These are phyloP conservation scores for Epinephelus cyanopodus DNA, from an alignment of 2,113 vertebrate genomes.

Conservation along the genomic window DNA sequence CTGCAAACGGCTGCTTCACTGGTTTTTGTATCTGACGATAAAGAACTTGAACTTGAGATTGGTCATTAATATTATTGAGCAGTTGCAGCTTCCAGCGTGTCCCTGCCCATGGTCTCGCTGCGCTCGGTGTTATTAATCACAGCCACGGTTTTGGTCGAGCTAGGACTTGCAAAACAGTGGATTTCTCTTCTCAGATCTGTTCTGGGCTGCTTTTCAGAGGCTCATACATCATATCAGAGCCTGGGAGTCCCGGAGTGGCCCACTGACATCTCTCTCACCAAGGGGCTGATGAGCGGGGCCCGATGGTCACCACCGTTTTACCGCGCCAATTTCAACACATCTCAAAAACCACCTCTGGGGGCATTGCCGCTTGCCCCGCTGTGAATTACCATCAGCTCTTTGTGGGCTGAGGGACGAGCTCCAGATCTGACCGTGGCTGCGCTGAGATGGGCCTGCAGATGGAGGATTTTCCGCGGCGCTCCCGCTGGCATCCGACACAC, in stretches of 20 bases:
- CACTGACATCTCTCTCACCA: slow-evolving; percentile 71
- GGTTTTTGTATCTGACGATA: not conserved
- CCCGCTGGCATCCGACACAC: slow-evolving; percentile 69
- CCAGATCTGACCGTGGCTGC: slow-evolving; percentile 30
- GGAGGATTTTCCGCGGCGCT: slow-evolving; percentile 33
- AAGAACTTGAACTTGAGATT: not conserved
- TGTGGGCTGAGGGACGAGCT: slow-evolving; percentile 51
- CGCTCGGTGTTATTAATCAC: slow-evolving; percentile 49
- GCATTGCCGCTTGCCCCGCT: slow-evolving; percentile 38
- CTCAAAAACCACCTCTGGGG: slow-evolving; percentile 42
- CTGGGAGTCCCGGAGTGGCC: slow-evolving; percentile 52
- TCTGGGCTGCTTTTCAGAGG: slow-evolving; percentile 44
- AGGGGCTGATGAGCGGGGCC: slow-evolving; percentile 45
- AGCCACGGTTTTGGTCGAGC: slow-evolving; percentile 15
- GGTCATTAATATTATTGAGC: not conserved
- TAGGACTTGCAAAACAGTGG: slow-evolving; percentile 43
- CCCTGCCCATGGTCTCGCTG: not conserved
- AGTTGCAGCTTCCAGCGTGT: slow-evolving; percentile 22
- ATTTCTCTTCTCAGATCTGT: slow-evolving; percentile 62
- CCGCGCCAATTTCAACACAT: slow-evolving; percentile 78
- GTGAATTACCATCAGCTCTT: slow-evolving; percentile 72
- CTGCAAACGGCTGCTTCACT: not conserved
- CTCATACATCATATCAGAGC: slow-evolving; percentile 73
- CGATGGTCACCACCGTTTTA: slow-evolving; percentile 50
- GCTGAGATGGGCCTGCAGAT: slow-evolving; percentile 15